Percentiles rank a stretch among this genome's conserved stretches.
Conservation (phyloP, 2,113 vertebrate genomes). For the Otocyon megalotis region DNA sequence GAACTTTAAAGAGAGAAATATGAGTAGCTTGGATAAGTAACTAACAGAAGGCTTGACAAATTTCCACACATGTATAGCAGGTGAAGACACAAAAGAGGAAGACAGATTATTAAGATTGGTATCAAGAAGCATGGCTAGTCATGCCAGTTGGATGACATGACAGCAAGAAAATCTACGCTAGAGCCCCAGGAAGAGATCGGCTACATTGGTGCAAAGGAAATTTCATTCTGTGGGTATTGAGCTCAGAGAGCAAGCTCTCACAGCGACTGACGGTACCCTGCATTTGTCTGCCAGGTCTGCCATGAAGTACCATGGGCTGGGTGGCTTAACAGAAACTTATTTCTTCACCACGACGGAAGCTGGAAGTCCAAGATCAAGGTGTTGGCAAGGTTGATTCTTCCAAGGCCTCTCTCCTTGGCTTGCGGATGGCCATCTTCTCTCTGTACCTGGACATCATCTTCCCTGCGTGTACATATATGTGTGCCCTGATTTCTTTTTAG, state of each 20-base stretch:
- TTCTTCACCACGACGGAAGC: background rate
- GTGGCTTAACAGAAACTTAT: background rate
- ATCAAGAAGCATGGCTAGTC: background rate
- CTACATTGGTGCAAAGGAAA: background rate
- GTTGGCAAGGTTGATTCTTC: background rate
- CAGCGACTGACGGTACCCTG: background rate
- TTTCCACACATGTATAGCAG: slow-evolving; percentile 59
- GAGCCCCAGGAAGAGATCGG: background rate
- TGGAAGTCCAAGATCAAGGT: background rate
- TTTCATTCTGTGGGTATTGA: background rate
- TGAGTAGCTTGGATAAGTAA: slow-evolving; percentile 49
- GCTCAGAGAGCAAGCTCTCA: background rate
- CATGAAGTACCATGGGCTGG: background rate
- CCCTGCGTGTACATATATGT: background rate
- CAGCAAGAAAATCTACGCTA: background rate
- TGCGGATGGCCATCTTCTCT: background rate
- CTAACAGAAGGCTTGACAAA: slow-evolving; percentile 63
- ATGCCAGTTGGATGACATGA: background rate
- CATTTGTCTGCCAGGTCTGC: background rate
- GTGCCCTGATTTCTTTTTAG: background rate
- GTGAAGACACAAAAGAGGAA: slow-evolving; percentile 44
- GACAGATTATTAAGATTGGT: slow-evolving; percentile 53
- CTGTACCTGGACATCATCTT: background rate
- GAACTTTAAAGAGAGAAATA: slow-evolving; percentile 68
- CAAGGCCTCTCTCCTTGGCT: background rate